Evolutionary conservation across 2,797 vertebrate genomes (phyloP).

Genomic region (Sciurus carolinensis): DNA sequence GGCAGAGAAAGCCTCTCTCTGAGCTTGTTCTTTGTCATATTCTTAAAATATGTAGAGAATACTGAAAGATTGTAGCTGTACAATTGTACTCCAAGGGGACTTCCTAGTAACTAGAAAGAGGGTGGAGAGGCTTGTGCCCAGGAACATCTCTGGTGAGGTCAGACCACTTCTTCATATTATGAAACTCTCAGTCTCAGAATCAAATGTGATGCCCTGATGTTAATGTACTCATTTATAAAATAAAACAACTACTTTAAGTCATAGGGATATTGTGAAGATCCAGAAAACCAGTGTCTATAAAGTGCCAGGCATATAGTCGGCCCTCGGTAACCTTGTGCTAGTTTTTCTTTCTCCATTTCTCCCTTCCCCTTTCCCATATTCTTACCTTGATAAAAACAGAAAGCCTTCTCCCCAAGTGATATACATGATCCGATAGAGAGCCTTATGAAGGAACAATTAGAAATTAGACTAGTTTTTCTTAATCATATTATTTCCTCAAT

Average conservation of each 20-base stretch:
- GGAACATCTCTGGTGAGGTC: background rate
- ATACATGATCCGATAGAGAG: background rate
- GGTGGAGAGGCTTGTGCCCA: too few relatives aligned
- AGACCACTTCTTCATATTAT: background rate
- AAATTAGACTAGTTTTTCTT: background rate
- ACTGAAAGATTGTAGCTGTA: background rate
- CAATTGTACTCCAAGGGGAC: background rate
- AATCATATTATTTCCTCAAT: background rate
- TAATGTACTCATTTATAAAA: background rate
- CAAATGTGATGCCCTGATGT: background rate
- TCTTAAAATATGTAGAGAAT: background rate
- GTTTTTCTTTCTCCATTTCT: background rate
- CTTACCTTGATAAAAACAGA: conserved; percentile 44
- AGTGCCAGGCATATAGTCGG: background rate
- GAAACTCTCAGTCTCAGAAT: background rate
- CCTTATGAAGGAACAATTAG: conserved; percentile 29
- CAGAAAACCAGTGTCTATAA: background rate
- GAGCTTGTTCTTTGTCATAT: background rate
- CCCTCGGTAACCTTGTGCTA: too few relatives aligned
- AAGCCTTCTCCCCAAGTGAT: background rate
- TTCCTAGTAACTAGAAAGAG: background rate
- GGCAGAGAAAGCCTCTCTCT: background rate
- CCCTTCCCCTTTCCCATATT: background rate
- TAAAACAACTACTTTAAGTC: background rate
- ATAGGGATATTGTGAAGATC: background rate